phyloP scores from a whole-genome alignment of 2,888 invertebrate species.

The Aspidiotus rigidus region DNA sequence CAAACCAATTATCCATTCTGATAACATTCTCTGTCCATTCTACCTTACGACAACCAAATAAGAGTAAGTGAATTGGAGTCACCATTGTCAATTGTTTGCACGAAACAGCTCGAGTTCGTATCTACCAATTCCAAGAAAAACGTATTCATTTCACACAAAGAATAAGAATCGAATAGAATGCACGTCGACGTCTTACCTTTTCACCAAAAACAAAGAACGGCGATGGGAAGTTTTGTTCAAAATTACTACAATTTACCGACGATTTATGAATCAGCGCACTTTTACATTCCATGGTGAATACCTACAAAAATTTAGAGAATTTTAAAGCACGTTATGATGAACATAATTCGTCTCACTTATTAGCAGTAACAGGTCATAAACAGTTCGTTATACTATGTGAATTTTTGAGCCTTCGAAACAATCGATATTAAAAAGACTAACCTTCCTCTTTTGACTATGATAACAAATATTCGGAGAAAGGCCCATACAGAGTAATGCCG shows the following conservation, averaged over 20 bases:
- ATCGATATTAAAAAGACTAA: conserved; percentile 39
- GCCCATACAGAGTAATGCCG: conserved; percentile 79
- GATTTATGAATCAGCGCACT: conserved; percentile 92
- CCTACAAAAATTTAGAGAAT: conserved; percentile 45
- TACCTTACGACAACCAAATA: conserved; percentile 85
- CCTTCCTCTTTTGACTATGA: conserved; percentile 90
- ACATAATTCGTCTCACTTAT: no score
- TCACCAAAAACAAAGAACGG: conserved; percentile 98
- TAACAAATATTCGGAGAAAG: conserved; percentile 94
- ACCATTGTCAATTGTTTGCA: conserved; percentile 97
- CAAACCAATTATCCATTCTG: conserved; percentile 78
- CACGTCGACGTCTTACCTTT: conserved; percentile 53
- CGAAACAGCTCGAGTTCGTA: conserved; percentile 86
- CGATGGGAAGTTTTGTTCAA: conserved; percentile 74
- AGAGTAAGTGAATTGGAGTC: conserved; percentile 78
- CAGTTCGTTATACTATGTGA: no score
- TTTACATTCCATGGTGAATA: conserved; percentile 89
- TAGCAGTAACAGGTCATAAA: no score
- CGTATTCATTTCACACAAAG: neutral
- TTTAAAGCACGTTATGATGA: neutral
- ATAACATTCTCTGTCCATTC: conserved; percentile 67
- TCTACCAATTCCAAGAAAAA: conserved; percentile 44
- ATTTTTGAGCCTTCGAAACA: no score
- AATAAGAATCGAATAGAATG: neutral
- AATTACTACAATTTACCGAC: conserved; percentile 85